Evolutionary conservation across 2,888 invertebrate genomes (phyloP).

Genomic region (Meandrusa payeni): DNA sequence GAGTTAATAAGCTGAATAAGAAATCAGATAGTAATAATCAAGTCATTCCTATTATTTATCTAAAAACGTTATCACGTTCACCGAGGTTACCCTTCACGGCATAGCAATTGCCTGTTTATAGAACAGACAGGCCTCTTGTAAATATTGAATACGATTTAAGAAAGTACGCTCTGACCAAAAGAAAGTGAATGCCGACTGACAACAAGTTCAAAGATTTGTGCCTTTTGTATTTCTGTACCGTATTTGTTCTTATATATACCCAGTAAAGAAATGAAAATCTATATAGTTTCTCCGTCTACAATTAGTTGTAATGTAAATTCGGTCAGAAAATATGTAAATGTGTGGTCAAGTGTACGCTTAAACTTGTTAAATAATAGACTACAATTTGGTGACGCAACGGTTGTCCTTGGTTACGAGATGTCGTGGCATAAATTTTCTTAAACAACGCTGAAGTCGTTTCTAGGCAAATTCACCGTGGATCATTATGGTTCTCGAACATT

Average conservation of each 20-base stretch:
- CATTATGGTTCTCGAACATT: too few species aligned
- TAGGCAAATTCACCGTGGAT: too few species aligned
- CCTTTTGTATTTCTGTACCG: too few species aligned
- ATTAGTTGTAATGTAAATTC: neutral
- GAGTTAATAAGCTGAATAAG: too few species aligned
- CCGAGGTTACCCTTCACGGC: neutral
- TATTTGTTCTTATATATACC: too few species aligned
- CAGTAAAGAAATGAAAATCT: too few species aligned
- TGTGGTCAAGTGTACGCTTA: neutral
- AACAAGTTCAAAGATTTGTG: too few species aligned
- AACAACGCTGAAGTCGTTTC: neutral
- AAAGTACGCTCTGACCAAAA: conserved; percentile 12
- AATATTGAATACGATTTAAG: conserved; percentile 6
- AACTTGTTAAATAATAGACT: conserved; percentile 9
- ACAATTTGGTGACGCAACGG: conserved; percentile 1
- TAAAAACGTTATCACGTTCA: too few species aligned
- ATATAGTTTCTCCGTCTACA: neutral
- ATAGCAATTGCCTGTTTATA: neutral
- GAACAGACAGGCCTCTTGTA: conserved; percentile 10
- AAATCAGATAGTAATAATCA: too few species aligned
- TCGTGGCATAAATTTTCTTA: conserved; percentile 12
- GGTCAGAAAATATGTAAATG: conserved; percentile 14
- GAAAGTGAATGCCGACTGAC: conserved; percentile 16
- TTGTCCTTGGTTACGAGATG: conserved; percentile 13
- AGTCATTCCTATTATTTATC: too few species aligned